Evolutionary conservation across 2,797 vertebrate genomes (phyloP).

Genomic region (Schizopygopsis pylzovi): DNA sequence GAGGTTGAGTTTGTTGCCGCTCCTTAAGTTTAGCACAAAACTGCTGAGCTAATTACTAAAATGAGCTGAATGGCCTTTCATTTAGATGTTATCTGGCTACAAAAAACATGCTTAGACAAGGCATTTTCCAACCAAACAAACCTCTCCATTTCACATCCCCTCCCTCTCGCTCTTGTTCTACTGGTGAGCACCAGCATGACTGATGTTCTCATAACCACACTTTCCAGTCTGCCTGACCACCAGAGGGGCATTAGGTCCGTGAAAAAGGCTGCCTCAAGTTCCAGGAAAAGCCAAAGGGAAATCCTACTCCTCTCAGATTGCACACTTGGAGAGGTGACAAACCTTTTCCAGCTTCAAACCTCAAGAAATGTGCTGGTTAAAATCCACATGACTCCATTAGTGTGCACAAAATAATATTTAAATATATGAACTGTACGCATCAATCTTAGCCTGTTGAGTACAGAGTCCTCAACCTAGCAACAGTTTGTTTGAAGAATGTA

Average conservation of each 20-base stretch:
- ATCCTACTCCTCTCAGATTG: slow-evolving; percentile 53
- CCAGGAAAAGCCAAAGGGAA: slow-evolving; percentile 53
- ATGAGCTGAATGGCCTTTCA: slow-evolving; percentile 24
- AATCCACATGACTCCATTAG: background rate
- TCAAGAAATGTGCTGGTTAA: slow-evolving; percentile 43
- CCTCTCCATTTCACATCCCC: slow-evolving; percentile 26
- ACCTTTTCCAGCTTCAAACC: slow-evolving; percentile 48
- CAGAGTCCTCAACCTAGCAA: background rate
- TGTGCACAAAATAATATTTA: slow-evolving; percentile 34
- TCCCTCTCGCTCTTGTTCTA: slow-evolving; percentile 47
- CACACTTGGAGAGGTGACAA: slow-evolving; percentile 55
- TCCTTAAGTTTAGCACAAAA: slow-evolving; percentile 43
- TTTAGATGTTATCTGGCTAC: slow-evolving; percentile 50
- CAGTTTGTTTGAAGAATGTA: background rate
- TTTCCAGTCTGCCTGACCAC: slow-evolving; percentile 61
- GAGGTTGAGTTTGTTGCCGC: slow-evolving; percentile 13
- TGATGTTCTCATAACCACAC: slow-evolving; percentile 64
- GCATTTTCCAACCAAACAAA: slow-evolving; percentile 47
- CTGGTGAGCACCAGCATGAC: slow-evolving; percentile 52
- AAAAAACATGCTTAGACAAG: slow-evolving; percentile 48
- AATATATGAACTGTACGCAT: slow-evolving; percentile 22
- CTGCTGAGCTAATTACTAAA: slow-evolving; percentile 36
- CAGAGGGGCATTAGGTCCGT: slow-evolving; percentile 56
- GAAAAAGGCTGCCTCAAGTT: slow-evolving; percentile 53
- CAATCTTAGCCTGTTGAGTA: background rate